A percentile compares a stretch with the other conserved stretches of the same genome.
Conservation (phyloP, 2,113 vertebrate species). For the Anarrhichthys ocellatus region DNA sequence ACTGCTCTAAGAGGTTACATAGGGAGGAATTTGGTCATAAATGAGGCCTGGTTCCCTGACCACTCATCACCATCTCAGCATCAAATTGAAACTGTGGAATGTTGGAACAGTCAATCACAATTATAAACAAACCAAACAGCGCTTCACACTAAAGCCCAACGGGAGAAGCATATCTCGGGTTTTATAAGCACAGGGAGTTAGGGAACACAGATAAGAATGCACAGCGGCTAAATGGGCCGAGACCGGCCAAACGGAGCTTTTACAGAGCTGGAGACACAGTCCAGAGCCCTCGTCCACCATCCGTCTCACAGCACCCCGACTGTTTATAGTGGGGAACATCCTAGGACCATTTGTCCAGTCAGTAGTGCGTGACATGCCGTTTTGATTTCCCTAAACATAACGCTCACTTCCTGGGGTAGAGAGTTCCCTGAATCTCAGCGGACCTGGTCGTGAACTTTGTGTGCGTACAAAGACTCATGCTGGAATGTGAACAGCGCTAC, state of each 20-base stretch:
- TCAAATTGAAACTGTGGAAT: conserved; percentile 37
- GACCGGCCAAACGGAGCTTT: conserved; percentile 58
- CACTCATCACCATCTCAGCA: conserved; percentile 30
- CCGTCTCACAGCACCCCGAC: conserved; percentile 34
- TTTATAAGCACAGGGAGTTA: conserved; percentile 40
- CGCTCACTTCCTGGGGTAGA: conserved; percentile 55
- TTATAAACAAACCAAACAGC: conserved; percentile 40
- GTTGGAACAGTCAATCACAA: conserved; percentile 37
- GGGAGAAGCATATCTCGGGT: conserved; percentile 32
- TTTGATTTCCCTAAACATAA: conserved; percentile 66
- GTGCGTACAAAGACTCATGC: not conserved
- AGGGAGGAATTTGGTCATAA: conserved; percentile 19
- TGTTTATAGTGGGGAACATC: conserved; percentile 75
- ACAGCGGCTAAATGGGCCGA: conserved; percentile 54
- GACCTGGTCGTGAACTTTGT: conserved; percentile 15
- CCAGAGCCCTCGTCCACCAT: conserved; percentile 62
- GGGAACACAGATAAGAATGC: conserved; percentile 54
- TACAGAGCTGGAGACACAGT: conserved; percentile 62
- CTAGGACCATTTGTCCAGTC: conserved; percentile 59
- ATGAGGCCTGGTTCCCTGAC: conserved; percentile 43
- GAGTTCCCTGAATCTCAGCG: conserved; percentile 53
- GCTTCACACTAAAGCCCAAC: conserved; percentile 29
- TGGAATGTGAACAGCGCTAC: conserved; percentile 10
- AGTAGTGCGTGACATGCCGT: conserved; percentile 41
- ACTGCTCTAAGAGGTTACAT: conserved; percentile 27